phyloP scores from a whole-genome alignment of 2,888 invertebrate genomes.

The Myathropa florea region DNA sequence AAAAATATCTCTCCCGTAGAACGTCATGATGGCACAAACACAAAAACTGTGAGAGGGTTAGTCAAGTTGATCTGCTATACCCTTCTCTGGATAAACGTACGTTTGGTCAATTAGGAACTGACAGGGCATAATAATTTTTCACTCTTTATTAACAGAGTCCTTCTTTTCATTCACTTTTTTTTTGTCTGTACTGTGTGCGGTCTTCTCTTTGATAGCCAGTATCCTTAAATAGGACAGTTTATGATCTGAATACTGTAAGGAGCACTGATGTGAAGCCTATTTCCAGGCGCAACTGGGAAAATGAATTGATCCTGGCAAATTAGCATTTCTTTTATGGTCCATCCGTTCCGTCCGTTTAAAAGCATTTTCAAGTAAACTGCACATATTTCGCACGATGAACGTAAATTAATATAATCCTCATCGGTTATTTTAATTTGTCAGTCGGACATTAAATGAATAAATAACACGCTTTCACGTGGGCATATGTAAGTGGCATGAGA shows the following conservation, averaged over 20 bases:
- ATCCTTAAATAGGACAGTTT: constrained; percentile 65
- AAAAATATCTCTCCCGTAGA: constrained; percentile 38
- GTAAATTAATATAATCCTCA: constrained; percentile 71
- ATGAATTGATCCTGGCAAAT: constrained; percentile 50
- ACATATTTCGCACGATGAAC: constrained; percentile 60
- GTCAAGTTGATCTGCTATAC: constrained; percentile 31
- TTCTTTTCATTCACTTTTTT: not conserved
- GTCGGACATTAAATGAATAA: constrained; percentile 66
- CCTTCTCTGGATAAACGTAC: constrained; percentile 7
- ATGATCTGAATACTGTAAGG: constrained; percentile 55
- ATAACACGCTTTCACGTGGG: constrained; percentile 68
- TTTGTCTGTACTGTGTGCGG: not conserved
- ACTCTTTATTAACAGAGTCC: constrained; percentile 61
- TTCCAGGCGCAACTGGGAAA: constrained; percentile 52
- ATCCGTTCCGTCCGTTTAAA: constrained; percentile 44
- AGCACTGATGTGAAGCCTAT: constrained; percentile 68
- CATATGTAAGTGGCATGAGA: constrained; percentile 70
- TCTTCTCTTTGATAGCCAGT: not conserved
- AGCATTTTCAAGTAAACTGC: constrained; percentile 69
- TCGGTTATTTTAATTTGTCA: constrained; percentile 71
- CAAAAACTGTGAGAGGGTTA: constrained; percentile 4
- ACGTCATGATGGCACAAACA: too few relatives aligned
- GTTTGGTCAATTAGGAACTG: constrained; percentile 62
- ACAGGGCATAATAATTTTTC: constrained; percentile 58
- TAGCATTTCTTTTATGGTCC: constrained; percentile 27